phyloP scores from a whole-genome alignment of 2,797 vertebrate species.

The Psittacula derbiana region DNA sequence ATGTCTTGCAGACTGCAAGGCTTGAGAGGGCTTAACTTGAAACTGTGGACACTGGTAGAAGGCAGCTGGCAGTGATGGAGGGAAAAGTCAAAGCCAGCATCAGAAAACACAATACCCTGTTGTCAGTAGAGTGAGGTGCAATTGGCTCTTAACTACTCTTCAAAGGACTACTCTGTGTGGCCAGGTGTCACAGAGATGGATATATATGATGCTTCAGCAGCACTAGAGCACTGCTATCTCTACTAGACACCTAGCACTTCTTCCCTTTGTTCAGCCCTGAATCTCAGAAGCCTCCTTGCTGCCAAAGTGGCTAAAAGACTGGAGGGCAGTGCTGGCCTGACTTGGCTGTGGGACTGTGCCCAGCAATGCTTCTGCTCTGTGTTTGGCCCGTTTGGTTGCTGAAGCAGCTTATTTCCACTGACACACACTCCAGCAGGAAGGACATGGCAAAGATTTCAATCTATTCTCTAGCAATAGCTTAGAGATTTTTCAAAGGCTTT shows the following conservation, averaged over 20 bases:
- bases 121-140: neutral
- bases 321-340: neutral
- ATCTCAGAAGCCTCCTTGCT: neutral
- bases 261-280: neutral
- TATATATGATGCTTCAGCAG: neutral
- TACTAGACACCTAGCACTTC: neutral
- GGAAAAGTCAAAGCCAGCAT: neutral
- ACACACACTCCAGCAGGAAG: neutral
- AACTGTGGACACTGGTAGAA: accelerated
- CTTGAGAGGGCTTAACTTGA: neutral
- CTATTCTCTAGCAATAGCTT: neutral
- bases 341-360: neutral
- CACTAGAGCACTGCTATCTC: neutral
- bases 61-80: neutral
- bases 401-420: neutral
- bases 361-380: neutral
- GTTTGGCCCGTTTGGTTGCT: neutral
- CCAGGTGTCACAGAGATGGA: neutral
- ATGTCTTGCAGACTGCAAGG: neutral
- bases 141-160: neutral
- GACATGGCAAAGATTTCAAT: neutral
- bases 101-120: neutral
- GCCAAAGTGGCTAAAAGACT: neutral
- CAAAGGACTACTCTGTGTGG: neutral
- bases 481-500: neutral